Evolutionary conservation across 2,113 vertebrate species (phyloP), one percentile per base, ranked within the genome.

Genomic region (Microcebus jonahi): DNA sequence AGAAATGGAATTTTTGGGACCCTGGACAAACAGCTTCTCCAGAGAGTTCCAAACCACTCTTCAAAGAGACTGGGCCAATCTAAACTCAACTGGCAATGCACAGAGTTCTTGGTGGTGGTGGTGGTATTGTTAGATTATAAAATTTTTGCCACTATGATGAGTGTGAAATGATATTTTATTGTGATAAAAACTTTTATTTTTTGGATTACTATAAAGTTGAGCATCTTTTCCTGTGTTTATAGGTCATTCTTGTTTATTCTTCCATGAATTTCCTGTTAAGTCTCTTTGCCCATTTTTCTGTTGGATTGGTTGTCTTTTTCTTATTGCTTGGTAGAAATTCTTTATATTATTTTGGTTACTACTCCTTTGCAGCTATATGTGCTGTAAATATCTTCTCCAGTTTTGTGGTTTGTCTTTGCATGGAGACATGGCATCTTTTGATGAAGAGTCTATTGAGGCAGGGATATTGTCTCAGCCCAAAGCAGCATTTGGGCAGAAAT

Each of bases 151-250:
- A 70, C 36, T 80, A 25, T 53, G 9, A 21, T 94, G 71, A 7
- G 18, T 73, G 4, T 85, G 25, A 89, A 92, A 70, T 61, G 5
- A 67, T 73, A 82, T 17, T 81, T 84, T 21, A 57, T 48, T 96
- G 12, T 91, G 29, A 45, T 79, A 73, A 71, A 67, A 97, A 59
- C 59, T 65, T 83, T 76, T 34, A 75, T 89, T 90, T 96, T 63
- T n/a, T 76, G 8, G 50, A 63, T 94, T 79, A 55, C 63, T 84
- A 6, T 85, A 25, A 59, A 85, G n/a, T 70, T 77, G 25, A 94
- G 3, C 27, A 79, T 65, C 18, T 92, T 94, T 67, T 48, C 10
- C 55, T 55, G 48, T n/a, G 21, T 76, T 81, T 75, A 68, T 27
- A 34, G n/a, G 31, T 45, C 39, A 45, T 68, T 21, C 8, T 55